Evolutionary conservation across 2,888 invertebrate genomes (phyloP).

Genomic region (Scaptomyza flava): DNA sequence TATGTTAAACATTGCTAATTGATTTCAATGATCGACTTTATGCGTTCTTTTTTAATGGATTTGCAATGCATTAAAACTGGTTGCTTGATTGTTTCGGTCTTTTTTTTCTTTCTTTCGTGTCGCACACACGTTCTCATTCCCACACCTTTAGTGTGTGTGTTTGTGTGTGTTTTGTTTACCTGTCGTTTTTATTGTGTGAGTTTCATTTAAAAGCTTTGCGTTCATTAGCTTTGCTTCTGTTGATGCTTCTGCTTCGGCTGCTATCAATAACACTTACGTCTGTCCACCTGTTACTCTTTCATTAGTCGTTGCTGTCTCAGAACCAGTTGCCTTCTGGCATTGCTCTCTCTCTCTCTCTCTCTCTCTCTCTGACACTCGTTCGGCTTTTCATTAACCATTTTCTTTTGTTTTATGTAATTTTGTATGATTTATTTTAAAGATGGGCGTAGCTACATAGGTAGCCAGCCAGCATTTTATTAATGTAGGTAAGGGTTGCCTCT

Average conservation of each 20-base stretch:
- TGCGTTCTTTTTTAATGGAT: constrained; percentile 31
- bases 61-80: constrained; percentile 62
- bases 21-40: constrained; percentile 20
- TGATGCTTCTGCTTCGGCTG: constrained; percentile 7
- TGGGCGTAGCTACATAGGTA: constrained; percentile 31
- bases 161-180: constrained; percentile 27
- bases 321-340: constrained; percentile 8
- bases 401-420: constrained; percentile 32
- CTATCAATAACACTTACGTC: constrained; percentile 43
- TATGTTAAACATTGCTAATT: background rate
- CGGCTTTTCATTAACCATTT: too few relatives aligned
- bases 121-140: constrained; percentile 32
- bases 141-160: constrained; percentile 43
- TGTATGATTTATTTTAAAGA: constrained; percentile 19
- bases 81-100: constrained; percentile 45
- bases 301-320: constrained; percentile 32
- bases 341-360: background rate
- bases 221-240: constrained; percentile 57
- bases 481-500: constrained; percentile 23
- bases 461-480: constrained; percentile 9
- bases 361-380: background rate
- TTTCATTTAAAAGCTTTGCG: constrained; percentile 58
- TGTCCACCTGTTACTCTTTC: constrained; percentile 47
- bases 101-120: too few relatives aligned
- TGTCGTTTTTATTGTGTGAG: constrained; percentile 20